Percentiles rank a stretch among this genome's conserved stretches.
phyloP scores from a whole-genome alignment of 2,113 vertebrate species.

The Lycaon pictus region DNA sequence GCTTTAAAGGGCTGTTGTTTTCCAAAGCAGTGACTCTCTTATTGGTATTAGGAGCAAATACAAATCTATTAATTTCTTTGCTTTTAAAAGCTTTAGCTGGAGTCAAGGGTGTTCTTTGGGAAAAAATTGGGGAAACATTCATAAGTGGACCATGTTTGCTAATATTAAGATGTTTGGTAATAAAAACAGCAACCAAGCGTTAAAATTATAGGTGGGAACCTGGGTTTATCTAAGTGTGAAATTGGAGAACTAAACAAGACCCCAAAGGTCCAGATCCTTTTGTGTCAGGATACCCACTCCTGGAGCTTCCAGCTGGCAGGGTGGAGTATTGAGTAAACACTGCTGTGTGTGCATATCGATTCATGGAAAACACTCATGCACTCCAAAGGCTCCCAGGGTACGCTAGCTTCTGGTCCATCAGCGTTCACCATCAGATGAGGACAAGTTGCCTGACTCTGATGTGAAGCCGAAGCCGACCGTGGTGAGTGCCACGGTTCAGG shows the following conservation, averaged over 20 bases:
- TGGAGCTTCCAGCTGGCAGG: not conserved
- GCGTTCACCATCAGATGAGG: fast-evolving
- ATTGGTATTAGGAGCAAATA: not conserved
- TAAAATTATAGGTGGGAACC: not conserved
- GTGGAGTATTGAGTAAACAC: too few species aligned
- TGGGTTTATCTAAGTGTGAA: not conserved
- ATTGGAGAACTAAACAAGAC: not conserved
- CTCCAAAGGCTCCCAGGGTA: not conserved
- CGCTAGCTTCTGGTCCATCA: not conserved
- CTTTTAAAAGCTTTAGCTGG: not conserved
- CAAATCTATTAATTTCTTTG: not conserved
- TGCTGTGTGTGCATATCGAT: fast-evolving
- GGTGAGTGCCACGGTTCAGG: not conserved
- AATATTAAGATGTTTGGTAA: not conserved
- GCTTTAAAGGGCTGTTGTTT: fast-evolving
- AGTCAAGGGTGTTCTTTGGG: not conserved
- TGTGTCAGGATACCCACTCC: not conserved
- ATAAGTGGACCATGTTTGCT: not conserved
- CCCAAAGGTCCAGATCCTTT: not conserved
- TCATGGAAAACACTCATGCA: too few species aligned
- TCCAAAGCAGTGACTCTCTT: not conserved
- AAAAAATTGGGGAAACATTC: not conserved
- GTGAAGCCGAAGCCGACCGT: not conserved
- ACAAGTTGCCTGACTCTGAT: not conserved
- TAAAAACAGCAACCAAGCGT: not conserved